Percentiles rank a stretch among this genome's conserved stretches.
phyloP scores from a whole-genome alignment of 1,140 invertebrate species.

The Coenobita brevimanus region DNA sequence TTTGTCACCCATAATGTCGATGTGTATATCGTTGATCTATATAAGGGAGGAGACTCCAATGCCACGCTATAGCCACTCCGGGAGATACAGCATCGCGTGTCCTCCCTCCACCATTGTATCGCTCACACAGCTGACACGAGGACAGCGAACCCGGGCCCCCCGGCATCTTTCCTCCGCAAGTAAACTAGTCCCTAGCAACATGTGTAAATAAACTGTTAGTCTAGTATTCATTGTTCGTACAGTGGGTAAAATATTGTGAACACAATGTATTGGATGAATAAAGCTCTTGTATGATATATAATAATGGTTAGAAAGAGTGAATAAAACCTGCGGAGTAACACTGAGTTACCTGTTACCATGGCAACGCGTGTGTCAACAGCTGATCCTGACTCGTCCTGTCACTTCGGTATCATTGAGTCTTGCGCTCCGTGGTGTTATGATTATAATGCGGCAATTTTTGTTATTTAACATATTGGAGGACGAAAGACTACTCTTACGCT shows the following conservation, averaged over 20 bases:
- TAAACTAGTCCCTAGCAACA: conserved; percentile 28
- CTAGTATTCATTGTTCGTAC: too few relatives aligned
- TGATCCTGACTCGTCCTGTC: conserved; percentile 1
- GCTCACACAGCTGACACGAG: conserved; percentile 32
- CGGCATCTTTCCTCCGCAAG: not conserved
- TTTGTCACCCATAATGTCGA: conserved; percentile 50
- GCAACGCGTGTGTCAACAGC: conserved; percentile 62
- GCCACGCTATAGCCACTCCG: conserved; percentile 44
- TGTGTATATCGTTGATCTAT: not conserved
- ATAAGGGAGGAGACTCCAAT: conserved; percentile 20
- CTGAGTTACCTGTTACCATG: conserved; percentile 50
- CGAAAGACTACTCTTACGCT: too few relatives aligned
- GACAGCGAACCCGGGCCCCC: conserved; percentile 28
- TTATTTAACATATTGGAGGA: too few relatives aligned
- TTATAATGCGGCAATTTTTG: too few relatives aligned
- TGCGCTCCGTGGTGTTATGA: too few relatives aligned
- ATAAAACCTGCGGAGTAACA: conserved; percentile 16
- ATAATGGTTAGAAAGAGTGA: not conserved
- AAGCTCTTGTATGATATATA: not conserved
- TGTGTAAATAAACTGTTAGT: too few relatives aligned
- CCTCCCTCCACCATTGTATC: conserved; percentile 26
- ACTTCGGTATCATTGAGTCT: too few relatives aligned
- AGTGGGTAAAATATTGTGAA: not conserved
- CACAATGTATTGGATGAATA: not conserved
- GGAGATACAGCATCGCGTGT: not conserved